Evolutionary conservation across 1,140 invertebrate species (phyloP), one percentile per base, ranked within the genome.

Genomic region (Carposina sasakii): DNA sequence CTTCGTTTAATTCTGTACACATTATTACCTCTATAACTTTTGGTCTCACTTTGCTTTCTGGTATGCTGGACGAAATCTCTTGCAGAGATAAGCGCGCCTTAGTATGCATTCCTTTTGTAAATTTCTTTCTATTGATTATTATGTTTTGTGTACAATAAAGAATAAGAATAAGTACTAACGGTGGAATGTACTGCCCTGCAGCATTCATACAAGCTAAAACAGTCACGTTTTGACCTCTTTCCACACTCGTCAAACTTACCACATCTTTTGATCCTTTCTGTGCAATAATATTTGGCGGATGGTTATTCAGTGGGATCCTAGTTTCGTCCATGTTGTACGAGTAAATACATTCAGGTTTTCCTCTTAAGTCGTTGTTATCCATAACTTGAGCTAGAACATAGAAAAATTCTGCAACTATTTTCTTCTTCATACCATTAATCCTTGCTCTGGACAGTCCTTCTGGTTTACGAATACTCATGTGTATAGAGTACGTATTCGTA

Each of bases 391-490:
- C 40, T 15, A 50, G 43, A 43, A 22, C 36, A 39, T 43, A 43
- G 31, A 5, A 51, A 40, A 51, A 51, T 43, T 51, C 36, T 2
- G 26, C 19, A 9, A 51, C 40, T 43, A 43, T 51, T 51, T 51
- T 28, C 13, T 10, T 42, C 34, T 43, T 23, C 40, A 51, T 43
- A 16, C 48, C 40, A 20, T 51, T 31, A 43, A 51, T 51, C 31
- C 48, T 51, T 42, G 48, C 39, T 51, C 48, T 51, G 34, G 40
- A 51, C 24, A 51, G 26, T 34, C 40, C 40, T 37, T 43, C 40
- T 36, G 28, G 28, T 24, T n/a, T n/a, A n/a, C n/a, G n/a, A n/a
- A n/a, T n/a, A n/a, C n/a, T n/a, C n/a, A n/a, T n/a, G n/a, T n/a
- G n/a, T n/a, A n/a, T n/a, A n/a, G n/a, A n/a, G n/a, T n/a, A n/a